Evolutionary conservation across 2,888 invertebrate species (phyloP).

Genomic region (Ichneumon xanthorius): DNA sequence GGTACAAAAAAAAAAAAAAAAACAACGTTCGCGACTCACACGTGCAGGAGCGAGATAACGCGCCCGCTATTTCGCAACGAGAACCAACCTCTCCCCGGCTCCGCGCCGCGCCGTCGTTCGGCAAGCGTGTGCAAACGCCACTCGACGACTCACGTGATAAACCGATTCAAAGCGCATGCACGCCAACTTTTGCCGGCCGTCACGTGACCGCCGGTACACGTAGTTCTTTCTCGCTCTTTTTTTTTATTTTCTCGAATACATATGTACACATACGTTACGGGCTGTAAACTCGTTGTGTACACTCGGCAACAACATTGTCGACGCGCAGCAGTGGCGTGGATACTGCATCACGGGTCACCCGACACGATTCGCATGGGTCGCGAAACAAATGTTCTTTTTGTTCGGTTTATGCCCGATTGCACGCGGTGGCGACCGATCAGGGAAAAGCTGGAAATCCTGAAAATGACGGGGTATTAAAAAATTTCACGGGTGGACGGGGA

Average conservation of each 20-base stretch:
- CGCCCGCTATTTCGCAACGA: conserved; percentile 7
- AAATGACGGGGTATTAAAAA: no score
- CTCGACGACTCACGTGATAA: conserved; percentile 43
- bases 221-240: neutral
- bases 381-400: neutral
- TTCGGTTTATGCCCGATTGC: no score
- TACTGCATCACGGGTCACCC: no score
- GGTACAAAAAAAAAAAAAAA: neutral
- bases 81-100: neutral
- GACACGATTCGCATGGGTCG: neutral
- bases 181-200: conserved; percentile 19
- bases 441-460: no score
- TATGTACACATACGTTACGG: neutral
- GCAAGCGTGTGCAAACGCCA: conserved; percentile 25
- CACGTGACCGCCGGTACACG: conserved; percentile 14
- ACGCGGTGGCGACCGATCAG: no score
- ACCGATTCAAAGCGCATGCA: conserved; percentile 29
- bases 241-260: neutral
- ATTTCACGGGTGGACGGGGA: no score
- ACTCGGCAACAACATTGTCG: conserved; percentile 2
- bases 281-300: neutral
- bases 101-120: neutral
- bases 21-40: neutral
- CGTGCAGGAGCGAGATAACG: neutral
- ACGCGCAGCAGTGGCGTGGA: neutral